A percentile compares a stretch with the other conserved stretches of the same genome.
Evolutionary conservation across 2,888 invertebrate species (phyloP).

Genomic region (Oscheius myriophilus): DNA sequence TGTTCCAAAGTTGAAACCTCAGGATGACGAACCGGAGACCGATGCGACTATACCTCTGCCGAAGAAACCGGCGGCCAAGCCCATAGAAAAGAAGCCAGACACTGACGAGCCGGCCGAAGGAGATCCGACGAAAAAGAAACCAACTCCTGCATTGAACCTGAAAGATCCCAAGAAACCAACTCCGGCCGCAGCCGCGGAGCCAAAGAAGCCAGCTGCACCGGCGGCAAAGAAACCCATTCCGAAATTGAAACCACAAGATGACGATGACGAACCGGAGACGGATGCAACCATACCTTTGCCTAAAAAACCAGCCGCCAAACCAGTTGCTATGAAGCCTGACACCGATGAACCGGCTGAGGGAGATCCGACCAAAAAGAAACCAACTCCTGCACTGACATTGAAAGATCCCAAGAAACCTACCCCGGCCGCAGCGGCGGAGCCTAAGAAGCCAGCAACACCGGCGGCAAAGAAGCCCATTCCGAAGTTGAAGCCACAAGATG

Average conservation of each 20-base stretch:
- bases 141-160: constrained; percentile 1
- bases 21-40: constrained; percentile 20
- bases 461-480: constrained; percentile 47
- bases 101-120: not conserved
- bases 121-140: not conserved
- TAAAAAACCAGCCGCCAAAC: constrained; percentile 28
- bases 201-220: constrained; percentile 33
- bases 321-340: constrained; percentile 14
- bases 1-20: constrained; percentile 29
- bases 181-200: constrained; percentile 31
- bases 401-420: not conserved
- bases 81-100: constrained; percentile 29
- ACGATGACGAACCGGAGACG: constrained; percentile 27
- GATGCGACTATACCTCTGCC: constrained; percentile 27
- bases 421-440: constrained; percentile 49
- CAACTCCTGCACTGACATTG: not conserved
- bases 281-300: constrained; percentile 24
- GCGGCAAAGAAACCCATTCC: constrained; percentile 32
- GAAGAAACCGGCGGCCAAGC: constrained; percentile 20
- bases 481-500: constrained; percentile 56
- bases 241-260: constrained; percentile 24
- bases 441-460: constrained; percentile 51
- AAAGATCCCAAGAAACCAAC: constrained; percentile 12
- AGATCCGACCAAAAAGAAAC: constrained; percentile 10
- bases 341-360: constrained; percentile 41